phyloP scores from a whole-genome alignment of 2,113 vertebrate genomes.

The Ahaetulla prasina region DNA sequence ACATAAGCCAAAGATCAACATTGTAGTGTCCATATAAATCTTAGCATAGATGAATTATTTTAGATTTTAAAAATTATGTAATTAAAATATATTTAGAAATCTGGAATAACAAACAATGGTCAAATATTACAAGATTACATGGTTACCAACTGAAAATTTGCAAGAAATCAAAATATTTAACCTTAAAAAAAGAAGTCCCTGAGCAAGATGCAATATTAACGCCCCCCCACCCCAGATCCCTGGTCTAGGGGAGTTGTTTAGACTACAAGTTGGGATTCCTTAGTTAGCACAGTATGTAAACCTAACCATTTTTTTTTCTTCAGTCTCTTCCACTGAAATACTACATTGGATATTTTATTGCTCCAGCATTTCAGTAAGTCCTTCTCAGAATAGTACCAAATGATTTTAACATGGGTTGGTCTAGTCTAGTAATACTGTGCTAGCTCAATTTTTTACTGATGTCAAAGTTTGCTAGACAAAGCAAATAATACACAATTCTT shows the following conservation, averaged over 20 bases:
- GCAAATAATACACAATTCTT: background rate
- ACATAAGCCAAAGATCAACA: background rate
- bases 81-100: background rate
- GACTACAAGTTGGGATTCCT: background rate
- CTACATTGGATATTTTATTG: background rate
- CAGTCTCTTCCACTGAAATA: background rate
- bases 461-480: background rate
- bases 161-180: background rate
- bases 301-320: background rate
- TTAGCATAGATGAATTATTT: background rate
- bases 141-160: background rate
- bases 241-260: background rate
- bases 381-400: background rate
- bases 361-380: background rate
- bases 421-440: background rate
- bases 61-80: background rate
- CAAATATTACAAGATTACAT: background rate
- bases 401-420: background rate
- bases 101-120: background rate
- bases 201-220: background rate
- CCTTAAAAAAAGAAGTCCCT: background rate
- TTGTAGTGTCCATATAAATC: background rate
- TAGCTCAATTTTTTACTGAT: background rate
- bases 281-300: background rate
- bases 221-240: background rate